Evolutionary conservation across 2,888 invertebrate species (phyloP), one percentile per base, ranked within the genome.

Genomic region (Saturnia pavonia): DNA sequence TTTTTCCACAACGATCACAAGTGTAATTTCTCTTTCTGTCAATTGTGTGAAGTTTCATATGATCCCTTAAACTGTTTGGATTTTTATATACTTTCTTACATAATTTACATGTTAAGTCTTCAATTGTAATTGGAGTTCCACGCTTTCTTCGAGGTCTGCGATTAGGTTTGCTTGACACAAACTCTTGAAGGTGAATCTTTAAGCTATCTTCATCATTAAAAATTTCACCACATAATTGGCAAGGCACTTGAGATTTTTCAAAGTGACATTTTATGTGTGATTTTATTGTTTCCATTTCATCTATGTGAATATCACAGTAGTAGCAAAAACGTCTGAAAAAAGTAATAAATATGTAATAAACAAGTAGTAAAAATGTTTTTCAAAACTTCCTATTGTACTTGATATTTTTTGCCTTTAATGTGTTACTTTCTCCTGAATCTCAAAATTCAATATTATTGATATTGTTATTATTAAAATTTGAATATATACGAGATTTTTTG

Each of bases 11-110:
- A 1, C 92, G 78, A 43, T 94, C 94, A 70, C 94, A 94, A 0
- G 94, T 91, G 72, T 92, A 92, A 54, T 94, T 88, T 48, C 88
- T 80, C 75, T 88, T 88, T 4, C 92, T 84, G 75, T 94, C 95
- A 14, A 91, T 88, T 70, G 84, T 79, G 57, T 96, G 96, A 0
- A 95, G 88, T 78, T 95, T 95, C 71, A 95, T 95, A 42, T 75
- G 75, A 54, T 74, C 75, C 42, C 75, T 68, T 57, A 75, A 73
- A 60, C 85, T 85, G 73, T 85, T 85, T 0, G 84, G 84, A 45
- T 85, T 91, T 77, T 92, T 92, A 9, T 92, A 92, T 0, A 92
- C 85, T 72, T 92, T 92, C 68, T 90, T 85, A 71, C 93, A 94
- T 6, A 90, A 72, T 0, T 81, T 80, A 71, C 92, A 93, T 0